These are phyloP conservation scores for Polyploca ridens DNA, from an alignment of 2,888 invertebrate genomes.

Conservation along the genomic window DNA sequence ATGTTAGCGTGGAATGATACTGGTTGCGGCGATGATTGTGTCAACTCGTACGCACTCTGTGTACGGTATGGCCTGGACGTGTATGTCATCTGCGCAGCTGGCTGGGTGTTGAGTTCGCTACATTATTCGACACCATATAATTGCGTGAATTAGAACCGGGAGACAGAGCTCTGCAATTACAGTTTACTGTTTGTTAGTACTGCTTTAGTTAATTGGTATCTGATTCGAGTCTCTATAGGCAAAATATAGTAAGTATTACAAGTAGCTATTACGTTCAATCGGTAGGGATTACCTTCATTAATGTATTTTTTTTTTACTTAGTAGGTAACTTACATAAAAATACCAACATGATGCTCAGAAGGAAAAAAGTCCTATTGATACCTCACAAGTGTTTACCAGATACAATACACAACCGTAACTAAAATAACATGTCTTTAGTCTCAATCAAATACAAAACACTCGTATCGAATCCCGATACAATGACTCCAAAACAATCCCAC, in stretches of 20 bases:
- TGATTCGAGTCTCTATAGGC: no score
- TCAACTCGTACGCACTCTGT: background rate
- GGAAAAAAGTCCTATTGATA: background rate
- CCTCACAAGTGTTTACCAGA: background rate
- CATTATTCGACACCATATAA: background rate
- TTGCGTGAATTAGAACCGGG: background rate
- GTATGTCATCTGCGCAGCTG: background rate
- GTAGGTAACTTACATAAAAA: no score
- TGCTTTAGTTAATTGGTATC: no score
- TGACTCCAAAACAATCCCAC: constrained; percentile 14
- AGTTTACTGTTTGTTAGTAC: background rate
- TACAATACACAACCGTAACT: background rate
- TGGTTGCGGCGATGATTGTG: constrained; percentile 21
- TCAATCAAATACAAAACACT: constrained; percentile 7
- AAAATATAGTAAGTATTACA: no score
- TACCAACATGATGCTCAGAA: background rate
- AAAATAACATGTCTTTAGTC: constrained; percentile 1
- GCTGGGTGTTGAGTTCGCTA: background rate
- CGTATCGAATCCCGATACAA: background rate
- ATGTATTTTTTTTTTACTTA: no score
- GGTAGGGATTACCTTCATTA: no score
- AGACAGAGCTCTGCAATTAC: no score
- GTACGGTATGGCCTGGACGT: background rate
- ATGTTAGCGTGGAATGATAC: constrained; percentile 29
- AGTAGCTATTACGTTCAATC: no score